Evolutionary conservation across 2,113 vertebrate species (phyloP).

Genomic region (Datnioides undecimradiatus): DNA sequence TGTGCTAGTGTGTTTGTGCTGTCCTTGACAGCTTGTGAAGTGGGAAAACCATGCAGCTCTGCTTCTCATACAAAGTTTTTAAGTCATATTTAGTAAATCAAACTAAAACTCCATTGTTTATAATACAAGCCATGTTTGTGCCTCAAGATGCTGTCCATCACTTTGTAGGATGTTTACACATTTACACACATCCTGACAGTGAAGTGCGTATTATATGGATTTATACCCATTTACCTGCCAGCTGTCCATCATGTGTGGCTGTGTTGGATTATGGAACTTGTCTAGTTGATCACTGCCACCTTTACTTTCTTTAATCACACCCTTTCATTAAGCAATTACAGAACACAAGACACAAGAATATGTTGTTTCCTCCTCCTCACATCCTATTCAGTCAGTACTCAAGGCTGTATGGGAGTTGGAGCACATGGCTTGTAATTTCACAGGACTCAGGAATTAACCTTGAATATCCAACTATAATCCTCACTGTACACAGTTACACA

Average conservation of each 20-base stretch:
- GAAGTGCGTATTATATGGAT: neutral
- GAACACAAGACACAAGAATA: neutral
- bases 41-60: neutral
- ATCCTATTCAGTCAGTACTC: neutral
- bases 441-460: conserved; percentile 40
- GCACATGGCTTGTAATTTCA: conserved; percentile 27
- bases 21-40: neutral
- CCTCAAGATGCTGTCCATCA: neutral
- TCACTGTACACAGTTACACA: conserved; percentile 38
- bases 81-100: neutral
- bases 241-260: neutral
- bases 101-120: neutral
- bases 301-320: conserved; percentile 22
- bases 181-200: conserved; percentile 23
- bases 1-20: neutral
- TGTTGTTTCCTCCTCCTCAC: neutral
- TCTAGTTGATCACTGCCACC: neutral
- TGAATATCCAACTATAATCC: conserved; percentile 45
- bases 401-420: neutral
- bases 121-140: neutral
- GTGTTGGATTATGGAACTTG: neutral
- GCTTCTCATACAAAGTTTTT: neutral
- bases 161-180: neutral
- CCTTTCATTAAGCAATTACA: conserved; percentile 27
- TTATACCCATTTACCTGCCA: neutral